Evolutionary conservation across 2,888 invertebrate species (phyloP), one percentile per base, ranked within the genome.

Genomic region (Macrostomum cliftonense): DNA sequence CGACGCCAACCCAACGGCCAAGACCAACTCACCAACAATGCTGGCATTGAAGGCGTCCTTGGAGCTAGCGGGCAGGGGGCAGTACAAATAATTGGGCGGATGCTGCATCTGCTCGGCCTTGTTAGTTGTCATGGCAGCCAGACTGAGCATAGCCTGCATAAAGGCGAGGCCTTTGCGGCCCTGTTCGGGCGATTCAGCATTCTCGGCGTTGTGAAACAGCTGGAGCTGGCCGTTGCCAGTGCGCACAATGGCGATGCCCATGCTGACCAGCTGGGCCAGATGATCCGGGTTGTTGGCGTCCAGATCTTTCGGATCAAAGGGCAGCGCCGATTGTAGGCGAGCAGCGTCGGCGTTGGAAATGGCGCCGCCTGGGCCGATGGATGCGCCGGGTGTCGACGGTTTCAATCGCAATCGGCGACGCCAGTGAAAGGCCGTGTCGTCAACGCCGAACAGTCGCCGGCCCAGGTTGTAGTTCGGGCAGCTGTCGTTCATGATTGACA

Each of bases 121-220:
- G 11, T 19, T 43, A 14, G 12, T 16, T 4, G 14, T 43, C 14
- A 43, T 17, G 7, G 19, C 43, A 13, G 85, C 84, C 56, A 88
- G 73, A 63, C 87, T 84, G 1, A 87, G 78, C 86, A 95, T 89
- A 72, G 95, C 93, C 62, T 86, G 83, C 88, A 95, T 91, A 66
- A 95, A 93, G 13, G 83, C 75, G 37, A 88, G 73, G 0, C 95
- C 93, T 71, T 89, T 84, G 59, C 87, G 83, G 0, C 86, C 91
- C 64, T 87, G 83, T 58, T 81, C 79, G 0, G 81, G 74, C 12
- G 82, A 80, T 62, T 80, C 79, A 2, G 93, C 93, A 86, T 83
- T 82, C 43, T 83, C 81, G 1, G 73, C 65, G 14, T 73, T 68
- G 68, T 95, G 93, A 47, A 88, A 77, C 50, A 95, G 76, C 68